Conservation (phyloP, 1,140 invertebrate genomes). For the Potamilus streckersoni region DNA sequence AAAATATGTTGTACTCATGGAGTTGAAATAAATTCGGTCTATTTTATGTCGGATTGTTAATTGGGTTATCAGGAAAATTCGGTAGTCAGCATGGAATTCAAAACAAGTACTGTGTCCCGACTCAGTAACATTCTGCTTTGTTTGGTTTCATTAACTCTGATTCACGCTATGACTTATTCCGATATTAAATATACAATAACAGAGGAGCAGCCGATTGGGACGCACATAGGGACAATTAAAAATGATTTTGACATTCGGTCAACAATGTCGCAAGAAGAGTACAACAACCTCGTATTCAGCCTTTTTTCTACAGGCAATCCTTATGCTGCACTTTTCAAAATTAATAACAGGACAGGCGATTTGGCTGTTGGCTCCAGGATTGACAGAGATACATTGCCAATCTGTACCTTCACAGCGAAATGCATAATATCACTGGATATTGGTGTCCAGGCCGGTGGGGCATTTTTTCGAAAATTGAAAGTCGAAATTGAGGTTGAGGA, state of each 20-base stretch:
- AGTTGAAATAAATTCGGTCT: too few species aligned
- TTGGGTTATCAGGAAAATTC: too few species aligned
- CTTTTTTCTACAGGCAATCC: constrained; percentile 33
- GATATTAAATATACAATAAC: constrained; percentile 18
- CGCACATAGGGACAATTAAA: constrained; percentile 45
- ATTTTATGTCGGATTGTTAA: too few species aligned
- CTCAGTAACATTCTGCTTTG: too few species aligned
- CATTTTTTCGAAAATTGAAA: constrained; percentile 63
- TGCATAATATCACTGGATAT: constrained; percentile 43
- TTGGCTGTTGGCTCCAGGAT: constrained; percentile 31
- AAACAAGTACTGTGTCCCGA: too few species aligned
- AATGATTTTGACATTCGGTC: constrained; percentile 34
- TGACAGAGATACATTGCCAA: constrained; percentile 36
- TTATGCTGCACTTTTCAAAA: constrained; percentile 31
- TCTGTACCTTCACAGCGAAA: constrained; percentile 30
- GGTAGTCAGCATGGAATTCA: too few species aligned
- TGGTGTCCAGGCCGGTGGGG: constrained; percentile 33
- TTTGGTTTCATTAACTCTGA: too few species aligned
- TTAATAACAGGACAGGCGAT: constrained; percentile 34
- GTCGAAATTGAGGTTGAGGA: constrained; percentile 82
- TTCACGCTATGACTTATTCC: too few species aligned
- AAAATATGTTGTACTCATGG: too few species aligned
- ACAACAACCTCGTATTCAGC: constrained; percentile 30
- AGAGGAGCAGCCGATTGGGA: constrained; percentile 7
- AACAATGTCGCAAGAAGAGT: constrained; percentile 21